Conservation (phyloP, 2,797 vertebrate genomes). For the Yasuhikotakia modesta region DNA sequence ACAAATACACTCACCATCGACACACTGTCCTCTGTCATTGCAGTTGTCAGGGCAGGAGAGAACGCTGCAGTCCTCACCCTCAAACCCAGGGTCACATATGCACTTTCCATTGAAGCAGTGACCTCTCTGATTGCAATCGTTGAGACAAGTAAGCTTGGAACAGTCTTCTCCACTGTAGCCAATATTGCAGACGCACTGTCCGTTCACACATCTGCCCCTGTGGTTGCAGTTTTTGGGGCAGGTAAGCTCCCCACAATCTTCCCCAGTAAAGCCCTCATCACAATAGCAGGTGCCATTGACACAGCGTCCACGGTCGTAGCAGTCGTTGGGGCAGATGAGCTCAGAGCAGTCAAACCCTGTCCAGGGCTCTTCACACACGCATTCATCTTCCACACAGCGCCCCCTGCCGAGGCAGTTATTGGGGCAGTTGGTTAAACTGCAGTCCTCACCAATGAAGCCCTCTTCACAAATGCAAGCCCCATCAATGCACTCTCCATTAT, state of each 20-base stretch:
- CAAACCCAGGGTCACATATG: conserved; percentile 87
- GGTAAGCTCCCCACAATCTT: conserved; percentile 86
- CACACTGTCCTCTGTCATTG: conserved; percentile 79
- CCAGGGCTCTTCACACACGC: conserved; percentile 88
- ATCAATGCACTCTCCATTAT: conserved; percentile 83
- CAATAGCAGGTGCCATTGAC: conserved; percentile 93
- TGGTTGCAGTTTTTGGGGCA: conserved; percentile 85
- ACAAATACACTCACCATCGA: conserved; percentile 85
- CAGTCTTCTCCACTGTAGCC: conserved; percentile 90
- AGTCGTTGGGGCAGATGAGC: conserved; percentile 94
- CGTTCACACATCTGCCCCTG: conserved; percentile 83
- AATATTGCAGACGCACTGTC: conserved; percentile 83
- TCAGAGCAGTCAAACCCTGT: conserved; percentile 91
- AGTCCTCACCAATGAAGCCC: conserved; percentile 86
- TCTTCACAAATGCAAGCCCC: conserved; percentile 88
- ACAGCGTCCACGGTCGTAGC: conserved; percentile 91
- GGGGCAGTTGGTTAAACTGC: conserved; percentile 84
- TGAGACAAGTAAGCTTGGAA: conserved; percentile 82
- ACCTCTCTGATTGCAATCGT: conserved; percentile 83
- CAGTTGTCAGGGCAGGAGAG: conserved; percentile 85
- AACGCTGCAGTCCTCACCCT: conserved; percentile 82
- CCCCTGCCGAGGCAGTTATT: conserved; percentile 89
- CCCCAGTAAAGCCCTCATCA: conserved; percentile 86
- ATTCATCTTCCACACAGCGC: conserved; percentile 88
- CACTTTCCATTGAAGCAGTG: conserved; percentile 86